phyloP scores from a whole-genome alignment of 2,888 invertebrate species.

The Stomorhina lunata region DNA sequence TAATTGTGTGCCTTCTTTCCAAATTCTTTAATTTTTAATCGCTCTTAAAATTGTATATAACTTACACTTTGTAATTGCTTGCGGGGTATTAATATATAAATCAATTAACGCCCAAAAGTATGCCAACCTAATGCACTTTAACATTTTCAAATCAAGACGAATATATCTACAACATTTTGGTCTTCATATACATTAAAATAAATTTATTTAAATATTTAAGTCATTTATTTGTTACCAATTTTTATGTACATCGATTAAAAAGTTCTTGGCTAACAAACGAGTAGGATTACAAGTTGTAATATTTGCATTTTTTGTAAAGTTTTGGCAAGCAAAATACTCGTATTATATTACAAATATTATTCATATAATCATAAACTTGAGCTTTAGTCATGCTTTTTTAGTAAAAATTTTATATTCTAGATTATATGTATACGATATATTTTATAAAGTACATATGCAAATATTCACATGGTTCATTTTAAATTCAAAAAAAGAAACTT shows the following conservation, averaged over 20 bases:
- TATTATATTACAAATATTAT: too few species aligned
- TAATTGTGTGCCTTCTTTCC: too few species aligned
- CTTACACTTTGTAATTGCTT: too few species aligned
- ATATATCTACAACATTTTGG: background rate
- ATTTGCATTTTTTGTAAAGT: background rate
- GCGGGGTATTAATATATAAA: too few species aligned
- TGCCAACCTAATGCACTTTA: too few species aligned
- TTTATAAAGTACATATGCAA: background rate
- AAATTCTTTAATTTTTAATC: too few species aligned
- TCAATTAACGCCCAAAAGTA: too few species aligned
- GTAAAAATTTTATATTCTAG: background rate
- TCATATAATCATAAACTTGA: too few species aligned
- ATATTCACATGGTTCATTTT: conserved; percentile 1
- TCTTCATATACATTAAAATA: conserved; percentile 4
- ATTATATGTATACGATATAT: background rate
- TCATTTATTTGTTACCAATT: conserved; percentile 25
- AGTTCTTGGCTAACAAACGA: conserved; percentile 16
- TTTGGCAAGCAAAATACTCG: background rate
- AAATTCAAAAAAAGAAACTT: too few species aligned
- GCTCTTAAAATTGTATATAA: too few species aligned
- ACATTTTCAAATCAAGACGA: background rate
- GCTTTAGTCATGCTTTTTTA: too few species aligned
- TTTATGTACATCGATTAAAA: conserved; percentile 44
- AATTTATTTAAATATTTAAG: background rate
- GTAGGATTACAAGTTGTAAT: conserved; percentile 6